Base-by-base conservation (phyloP, 1,140 invertebrate species). In the Drosophila malerkotliana region DNA sequence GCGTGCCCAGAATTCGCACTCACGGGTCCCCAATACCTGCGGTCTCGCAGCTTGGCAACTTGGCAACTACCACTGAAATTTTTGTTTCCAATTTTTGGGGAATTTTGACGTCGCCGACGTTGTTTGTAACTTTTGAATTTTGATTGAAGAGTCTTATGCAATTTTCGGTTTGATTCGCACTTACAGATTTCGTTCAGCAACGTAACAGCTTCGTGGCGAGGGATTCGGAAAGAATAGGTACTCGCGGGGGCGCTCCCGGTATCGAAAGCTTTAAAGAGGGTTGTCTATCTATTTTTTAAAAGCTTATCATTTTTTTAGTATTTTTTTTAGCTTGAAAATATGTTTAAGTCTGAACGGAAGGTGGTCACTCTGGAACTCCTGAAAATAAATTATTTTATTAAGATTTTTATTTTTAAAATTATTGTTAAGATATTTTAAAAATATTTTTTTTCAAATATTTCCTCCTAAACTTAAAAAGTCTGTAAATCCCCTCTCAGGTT, bases 131-230 rank as follows among this genome's bases (percentile, higher is more conserved):
- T 8, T 71, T 52, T 0, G 10, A 30, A 39, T n/a, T 59, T 51
- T 45, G 47, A 41, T 48, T 52, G 21, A 5, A 47, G 12, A 72
- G n/a, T 49, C 45, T 71, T 72, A 59, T 45, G 47, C 54, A 72
- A 72, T 72, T 71, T 68, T 58, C 37, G 4, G n/a, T 7, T 10
- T 26, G 34, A n/a, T 71, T 77, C 14, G 53, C 56, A 77, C 74
- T 71, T 66, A 75, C 52, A 57, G 51, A 37, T 37, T 77, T 61
- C 45, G 63, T 44, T 69, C 54, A 52, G 66, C 68, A 71, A 59
- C 68, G 34, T 44, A 61, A 32, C 26, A n/a, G 53, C 12, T 53
- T 55, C 51, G 63, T 47, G 28, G 64, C 57, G 45, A 26, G 26
- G 62, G 62, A 39, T 49, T 66, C 45, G 34, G 34, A 66, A 66